Base-by-base conservation (phyloP, 2,888 invertebrate species). In the Pilophorus perplexus region DNA sequence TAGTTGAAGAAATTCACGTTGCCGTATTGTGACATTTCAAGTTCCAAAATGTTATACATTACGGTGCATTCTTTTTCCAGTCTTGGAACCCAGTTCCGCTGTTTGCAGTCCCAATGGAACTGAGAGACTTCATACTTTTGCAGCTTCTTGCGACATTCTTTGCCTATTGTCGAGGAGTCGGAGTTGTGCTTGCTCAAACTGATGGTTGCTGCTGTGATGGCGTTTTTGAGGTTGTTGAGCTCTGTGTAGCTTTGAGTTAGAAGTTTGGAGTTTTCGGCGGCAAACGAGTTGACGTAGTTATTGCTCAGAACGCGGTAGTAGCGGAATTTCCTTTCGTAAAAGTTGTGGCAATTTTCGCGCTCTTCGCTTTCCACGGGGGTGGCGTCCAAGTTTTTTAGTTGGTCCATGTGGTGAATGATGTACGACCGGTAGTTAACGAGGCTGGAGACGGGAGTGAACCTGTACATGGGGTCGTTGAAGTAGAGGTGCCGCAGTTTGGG, bases 401-500 rank as follows among this genome's bases (percentile, higher is more conserved):
- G 42, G 0, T 66, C 46, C 14, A 70, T 14, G 12, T 27, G 46
- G 38, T 54, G 40, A 3, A 70, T 25, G 4, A 64, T 28, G 10
- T 59, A 68, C 1, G 64, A 46, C n/a, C 70, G 16, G 25, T 68
- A 70, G 44, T 70, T 70, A 3, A 64, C 42, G 2, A 67, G 40
- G n/a, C 28, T 66, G 2, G 68, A 25, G 6, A 70, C 40, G 3
- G 64, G 46, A 22, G 66, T 38, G 20, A 40, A 18, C 40, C 44
- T 55, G 54, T 64, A 67, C 50, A 70, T 44, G 6, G 55, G 67
- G 52, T 70, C 68, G 27, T 23, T 28, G 12, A 70, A 23, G 27
- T 23, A 40, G 2, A 70, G 40, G 12, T 48, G 20, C 22, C 60
- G 55, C 6, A 66, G 48, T 57, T 66, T 66, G 2, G 66, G 55